phyloP scores from a whole-genome alignment of 92 coral and sea anemone species.

The Phymanthus crucifer region DNA sequence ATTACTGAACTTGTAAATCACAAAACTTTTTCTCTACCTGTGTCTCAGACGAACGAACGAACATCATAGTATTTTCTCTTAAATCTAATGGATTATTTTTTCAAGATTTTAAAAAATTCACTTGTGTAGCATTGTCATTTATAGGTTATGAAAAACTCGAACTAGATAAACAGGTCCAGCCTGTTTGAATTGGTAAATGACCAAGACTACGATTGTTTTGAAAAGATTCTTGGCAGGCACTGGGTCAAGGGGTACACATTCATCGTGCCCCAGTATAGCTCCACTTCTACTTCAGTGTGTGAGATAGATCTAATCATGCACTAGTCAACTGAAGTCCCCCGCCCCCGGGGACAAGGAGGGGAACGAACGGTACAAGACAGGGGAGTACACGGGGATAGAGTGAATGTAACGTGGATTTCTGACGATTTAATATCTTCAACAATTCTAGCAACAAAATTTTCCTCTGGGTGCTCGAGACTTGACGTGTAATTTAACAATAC shows the following conservation, averaged over 20 bases:
- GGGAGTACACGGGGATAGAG: not conserved
- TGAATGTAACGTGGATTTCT: too few species aligned
- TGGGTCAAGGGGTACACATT: not conserved
- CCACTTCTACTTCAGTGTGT: not conserved
- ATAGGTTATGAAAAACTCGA: conserved; percentile 5
- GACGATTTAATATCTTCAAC: too few species aligned
- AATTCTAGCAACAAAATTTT: too few species aligned
- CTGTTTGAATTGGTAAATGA: conserved; percentile 7
- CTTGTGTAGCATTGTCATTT: not conserved
- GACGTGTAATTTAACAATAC: too few species aligned
- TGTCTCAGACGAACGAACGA: not conserved
- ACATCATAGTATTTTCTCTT: not conserved
- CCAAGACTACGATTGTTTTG: not conserved
- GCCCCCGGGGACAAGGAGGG: too few species aligned
- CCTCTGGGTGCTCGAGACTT: too few species aligned
- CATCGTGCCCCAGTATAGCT: not conserved
- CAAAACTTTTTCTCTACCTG: not conserved
- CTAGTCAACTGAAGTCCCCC: too few species aligned
- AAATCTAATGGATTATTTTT: not conserved
- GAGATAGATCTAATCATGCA: too few species aligned
- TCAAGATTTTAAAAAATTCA: not conserved
- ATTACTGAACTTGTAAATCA: not conserved
- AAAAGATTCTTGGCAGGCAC: not conserved
- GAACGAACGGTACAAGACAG: too few species aligned
- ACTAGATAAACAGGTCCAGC: conserved; percentile 28